phyloP scores from a whole-genome alignment of 2,888 invertebrate genomes.

The Quadriops clusia region DNA sequence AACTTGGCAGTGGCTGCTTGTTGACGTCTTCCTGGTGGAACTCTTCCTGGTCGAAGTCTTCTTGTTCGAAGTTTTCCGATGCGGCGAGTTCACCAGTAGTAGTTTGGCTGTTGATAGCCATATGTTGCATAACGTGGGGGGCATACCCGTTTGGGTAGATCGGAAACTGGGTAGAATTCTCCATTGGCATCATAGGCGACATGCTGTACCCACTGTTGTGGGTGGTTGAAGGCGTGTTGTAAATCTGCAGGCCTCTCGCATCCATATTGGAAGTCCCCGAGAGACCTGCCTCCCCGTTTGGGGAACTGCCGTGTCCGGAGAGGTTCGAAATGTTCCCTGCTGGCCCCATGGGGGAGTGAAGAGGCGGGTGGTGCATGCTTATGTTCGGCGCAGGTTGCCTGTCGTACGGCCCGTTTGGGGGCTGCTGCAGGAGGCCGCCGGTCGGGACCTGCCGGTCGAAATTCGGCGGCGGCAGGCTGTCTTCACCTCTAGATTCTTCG shows the following conservation, averaged over 20 bases:
- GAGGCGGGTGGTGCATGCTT: constrained; percentile 46
- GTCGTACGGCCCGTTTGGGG: constrained; percentile 36
- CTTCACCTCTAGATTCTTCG: constrained; percentile 32
- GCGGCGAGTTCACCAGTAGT: constrained; percentile 64
- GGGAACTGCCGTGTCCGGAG: constrained; percentile 61
- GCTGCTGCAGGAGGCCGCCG: constrained; percentile 38
- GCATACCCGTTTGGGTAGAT: constrained; percentile 75
- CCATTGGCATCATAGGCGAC: constrained; percentile 37
- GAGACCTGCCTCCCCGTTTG: constrained; percentile 94
- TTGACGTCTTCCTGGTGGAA: constrained; percentile 20
- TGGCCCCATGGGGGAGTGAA: constrained; percentile 27
- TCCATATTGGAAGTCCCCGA: constrained; percentile 75
- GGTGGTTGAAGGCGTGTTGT: constrained; percentile 61
- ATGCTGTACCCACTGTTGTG: constrained; percentile 38
- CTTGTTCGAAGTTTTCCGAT: constrained; percentile 17
- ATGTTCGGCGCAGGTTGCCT: constrained; percentile 47
- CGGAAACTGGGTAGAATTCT: constrained; percentile 38
- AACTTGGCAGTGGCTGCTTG: constrained; percentile 49
- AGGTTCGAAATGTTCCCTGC: neutral
- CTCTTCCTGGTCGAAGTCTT: constrained; percentile 26
- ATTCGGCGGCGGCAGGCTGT: constrained; percentile 36
- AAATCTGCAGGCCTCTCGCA: constrained; percentile 85
- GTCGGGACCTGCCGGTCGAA: constrained; percentile 44
- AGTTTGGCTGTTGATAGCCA: constrained; percentile 59
- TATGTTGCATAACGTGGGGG: constrained; percentile 70